Conservation (phyloP, 2,797 vertebrate species). For the Trachops cirrhosus region DNA sequence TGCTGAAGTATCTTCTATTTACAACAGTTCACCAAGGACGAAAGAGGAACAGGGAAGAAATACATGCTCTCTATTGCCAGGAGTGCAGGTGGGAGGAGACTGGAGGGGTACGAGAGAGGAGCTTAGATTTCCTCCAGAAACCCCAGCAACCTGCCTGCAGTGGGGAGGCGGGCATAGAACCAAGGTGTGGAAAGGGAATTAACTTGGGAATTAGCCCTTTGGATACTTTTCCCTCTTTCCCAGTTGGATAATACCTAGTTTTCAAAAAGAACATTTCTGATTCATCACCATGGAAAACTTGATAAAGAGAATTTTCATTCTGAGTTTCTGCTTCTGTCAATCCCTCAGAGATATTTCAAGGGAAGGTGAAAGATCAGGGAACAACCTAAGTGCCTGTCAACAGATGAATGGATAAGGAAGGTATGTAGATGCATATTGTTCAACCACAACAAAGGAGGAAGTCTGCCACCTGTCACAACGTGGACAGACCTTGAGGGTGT, state of each 20-base stretch:
- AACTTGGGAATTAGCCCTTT: background rate
- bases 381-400: background rate
- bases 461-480: background rate
- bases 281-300: background rate
- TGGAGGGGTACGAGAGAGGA: background rate
- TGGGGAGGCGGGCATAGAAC: background rate
- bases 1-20: background rate
- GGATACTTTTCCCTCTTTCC: background rate
- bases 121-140: background rate
- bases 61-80: background rate
- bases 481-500: background rate
- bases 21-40: background rate
- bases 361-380: background rate
- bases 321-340: background rate
- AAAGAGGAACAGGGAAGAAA: background rate
- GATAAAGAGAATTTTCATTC: background rate
- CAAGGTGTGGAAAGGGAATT: background rate
- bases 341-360: background rate
- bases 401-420: background rate
- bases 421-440: background rate
- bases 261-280: constrained; percentile 1
- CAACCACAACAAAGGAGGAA: background rate
- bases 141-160: background rate
- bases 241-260: background rate
- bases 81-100: background rate